These are phyloP conservation scores for Albula glossodonta DNA, from an alignment of 2,113 vertebrate genomes.

Conservation along the genomic window DNA sequence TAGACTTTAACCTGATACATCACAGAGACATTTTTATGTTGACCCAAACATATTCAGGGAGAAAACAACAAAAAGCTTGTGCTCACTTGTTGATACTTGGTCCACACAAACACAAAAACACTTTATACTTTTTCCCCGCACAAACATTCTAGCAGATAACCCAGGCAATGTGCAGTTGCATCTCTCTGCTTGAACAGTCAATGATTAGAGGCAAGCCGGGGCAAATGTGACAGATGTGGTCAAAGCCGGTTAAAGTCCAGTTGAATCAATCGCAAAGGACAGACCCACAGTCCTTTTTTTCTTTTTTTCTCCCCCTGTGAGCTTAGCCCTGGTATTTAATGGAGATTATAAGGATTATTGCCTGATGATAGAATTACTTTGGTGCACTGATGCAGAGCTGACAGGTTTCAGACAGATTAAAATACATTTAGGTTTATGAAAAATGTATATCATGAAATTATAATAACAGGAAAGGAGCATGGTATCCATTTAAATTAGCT, in stretches of 20 bases:
- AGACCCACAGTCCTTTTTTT: not conserved
- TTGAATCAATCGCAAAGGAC: not conserved
- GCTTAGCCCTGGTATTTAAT: conserved; percentile 44
- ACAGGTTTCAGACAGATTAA: conserved; percentile 50
- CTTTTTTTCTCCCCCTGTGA: not conserved
- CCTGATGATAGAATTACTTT: conserved; percentile 64
- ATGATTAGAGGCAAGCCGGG: no score
- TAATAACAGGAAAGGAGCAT: not conserved
- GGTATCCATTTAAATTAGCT: not conserved
- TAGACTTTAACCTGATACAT: not conserved
- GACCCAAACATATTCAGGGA: not conserved
- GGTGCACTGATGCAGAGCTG: conserved; percentile 38
- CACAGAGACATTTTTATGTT: not conserved
- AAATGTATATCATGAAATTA: conserved; percentile 27
- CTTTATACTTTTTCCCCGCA: not conserved
- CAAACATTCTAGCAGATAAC: no score
- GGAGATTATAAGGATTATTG: conserved; percentile 64
- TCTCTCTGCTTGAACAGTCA: no score
- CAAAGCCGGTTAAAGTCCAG: not conserved
- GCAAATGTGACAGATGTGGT: no score
- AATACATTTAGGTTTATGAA: conserved; percentile 56
- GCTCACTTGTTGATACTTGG: not conserved
- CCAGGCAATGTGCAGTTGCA: no score
- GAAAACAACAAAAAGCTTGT: not conserved
- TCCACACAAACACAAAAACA: not conserved